A percentile compares a stretch with the other conserved stretches of the same genome.
phyloP scores from a whole-genome alignment of 2,888 invertebrate species.

The Lymantria monacha region DNA sequence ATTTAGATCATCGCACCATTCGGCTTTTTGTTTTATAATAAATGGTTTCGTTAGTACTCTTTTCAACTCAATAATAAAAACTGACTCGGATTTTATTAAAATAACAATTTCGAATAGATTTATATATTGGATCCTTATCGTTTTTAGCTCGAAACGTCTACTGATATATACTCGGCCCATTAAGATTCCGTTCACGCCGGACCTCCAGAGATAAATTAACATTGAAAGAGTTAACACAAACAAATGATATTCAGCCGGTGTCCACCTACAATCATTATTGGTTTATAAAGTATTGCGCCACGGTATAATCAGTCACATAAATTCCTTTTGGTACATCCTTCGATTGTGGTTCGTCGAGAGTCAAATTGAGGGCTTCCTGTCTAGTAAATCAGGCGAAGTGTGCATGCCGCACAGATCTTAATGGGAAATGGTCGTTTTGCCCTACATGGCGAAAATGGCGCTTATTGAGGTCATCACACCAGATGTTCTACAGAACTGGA shows the following conservation, averaged over 20 bases:
- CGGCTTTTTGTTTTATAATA: background rate
- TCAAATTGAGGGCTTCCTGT: constrained; percentile 65
- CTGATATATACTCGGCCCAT: constrained; percentile 27
- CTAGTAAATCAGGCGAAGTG: constrained; percentile 33
- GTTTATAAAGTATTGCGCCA: constrained; percentile 35
- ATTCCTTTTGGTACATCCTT: constrained; percentile 70
- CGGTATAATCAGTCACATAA: constrained; percentile 48
- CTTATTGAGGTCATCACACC: constrained; percentile 38
- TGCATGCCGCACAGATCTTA: constrained; percentile 28
- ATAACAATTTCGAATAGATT: constrained; percentile 3
- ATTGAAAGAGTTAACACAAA: constrained; percentile 57
- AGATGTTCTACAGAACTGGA: constrained; percentile 43
- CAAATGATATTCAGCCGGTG: constrained; percentile 63
- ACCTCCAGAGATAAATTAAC: constrained; percentile 46
- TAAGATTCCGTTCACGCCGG: constrained; percentile 42
- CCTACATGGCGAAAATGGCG: constrained; percentile 31
- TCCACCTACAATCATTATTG: constrained; percentile 64
- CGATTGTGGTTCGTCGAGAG: constrained; percentile 56
- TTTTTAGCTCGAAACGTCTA: constrained; percentile 20
- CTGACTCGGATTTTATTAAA: background rate
- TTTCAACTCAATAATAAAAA: background rate
- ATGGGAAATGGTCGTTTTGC: constrained; percentile 28
- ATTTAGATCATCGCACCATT: constrained; percentile 36
- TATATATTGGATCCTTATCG: constrained; percentile 6
- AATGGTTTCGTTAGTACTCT: background rate